Percentiles rank a stretch among this genome's conserved stretches.
These are phyloP conservation scores for Poeciliopsis turrubarensis DNA, from an alignment of 2,113 vertebrate genomes.

Conservation along the genomic window DNA sequence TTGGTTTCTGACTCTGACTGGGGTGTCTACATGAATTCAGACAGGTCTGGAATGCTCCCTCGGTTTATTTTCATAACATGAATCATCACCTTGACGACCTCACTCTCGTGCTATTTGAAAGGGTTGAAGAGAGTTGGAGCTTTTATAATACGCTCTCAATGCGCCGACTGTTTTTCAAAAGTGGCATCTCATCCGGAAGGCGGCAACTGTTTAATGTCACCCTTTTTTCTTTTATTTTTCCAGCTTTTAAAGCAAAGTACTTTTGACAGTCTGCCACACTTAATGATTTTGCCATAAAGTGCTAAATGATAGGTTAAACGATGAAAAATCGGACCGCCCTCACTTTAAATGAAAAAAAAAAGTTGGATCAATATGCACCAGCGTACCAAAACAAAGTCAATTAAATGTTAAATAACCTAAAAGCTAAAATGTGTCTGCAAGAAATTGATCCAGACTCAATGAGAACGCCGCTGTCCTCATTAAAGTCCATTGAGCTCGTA, in stretches of 20 bases:
- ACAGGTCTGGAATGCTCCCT: conserved; percentile 33
- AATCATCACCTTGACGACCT: conserved; percentile 14
- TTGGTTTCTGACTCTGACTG: conserved; percentile 4
- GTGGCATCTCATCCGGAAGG: not conserved
- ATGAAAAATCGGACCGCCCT: conserved; percentile 6
- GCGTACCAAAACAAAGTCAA: conserved; percentile 40
- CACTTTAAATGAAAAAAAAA: not conserved
- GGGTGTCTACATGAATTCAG: conserved; percentile 26
- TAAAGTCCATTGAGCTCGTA: conserved; percentile 59
- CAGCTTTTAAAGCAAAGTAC: conserved; percentile 10
- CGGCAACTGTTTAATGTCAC: conserved; percentile 17
- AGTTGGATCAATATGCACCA: conserved; percentile 22
- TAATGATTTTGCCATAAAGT: conserved; percentile 11
- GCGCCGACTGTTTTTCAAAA: not conserved
- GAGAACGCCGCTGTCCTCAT: conserved; percentile 56
- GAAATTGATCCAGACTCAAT: conserved; percentile 60
- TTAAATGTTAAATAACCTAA: conserved; percentile 62
- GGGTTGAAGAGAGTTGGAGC: not conserved
- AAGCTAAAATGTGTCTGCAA: conserved; percentile 46
- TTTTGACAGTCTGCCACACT: conserved; percentile 14
- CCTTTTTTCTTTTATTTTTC: not conserved
- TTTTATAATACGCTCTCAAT: not conserved
- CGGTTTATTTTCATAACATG: conserved; percentile 52
- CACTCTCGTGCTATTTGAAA: conserved; percentile 1
- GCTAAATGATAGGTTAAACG: conserved; percentile 4